These are phyloP conservation scores for Capitella teleta DNA, from an alignment of 1,140 invertebrate species.

Conservation along the genomic window DNA sequence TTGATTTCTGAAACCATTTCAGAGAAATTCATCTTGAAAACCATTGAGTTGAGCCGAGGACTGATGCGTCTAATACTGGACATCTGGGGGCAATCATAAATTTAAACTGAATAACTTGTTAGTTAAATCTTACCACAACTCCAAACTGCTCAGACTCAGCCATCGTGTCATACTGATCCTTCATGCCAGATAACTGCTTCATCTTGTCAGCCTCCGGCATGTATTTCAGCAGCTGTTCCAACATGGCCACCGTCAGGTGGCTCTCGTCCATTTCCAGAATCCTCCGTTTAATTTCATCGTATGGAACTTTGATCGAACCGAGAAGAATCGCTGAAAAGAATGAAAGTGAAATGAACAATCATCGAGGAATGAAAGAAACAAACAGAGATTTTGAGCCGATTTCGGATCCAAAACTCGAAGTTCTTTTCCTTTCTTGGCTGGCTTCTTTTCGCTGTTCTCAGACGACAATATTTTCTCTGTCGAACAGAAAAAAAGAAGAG, in stretches of 20 bases:
- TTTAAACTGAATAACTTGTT: background rate
- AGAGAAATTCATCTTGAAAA: constrained; percentile 73
- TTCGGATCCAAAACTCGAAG: constrained; percentile 83
- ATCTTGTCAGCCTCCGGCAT: constrained; percentile 78
- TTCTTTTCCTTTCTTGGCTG: constrained; percentile 74
- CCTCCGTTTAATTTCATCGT: constrained; percentile 71
- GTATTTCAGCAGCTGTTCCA: constrained; percentile 71
- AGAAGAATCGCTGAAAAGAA: constrained; percentile 61
- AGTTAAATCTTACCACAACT: constrained; percentile 59
- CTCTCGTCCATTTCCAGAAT: constrained; percentile 76
- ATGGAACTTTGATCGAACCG: constrained; percentile 75
- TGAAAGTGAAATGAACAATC: background rate
- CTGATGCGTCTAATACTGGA: constrained; percentile 72
- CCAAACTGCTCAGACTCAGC: constrained; percentile 91
- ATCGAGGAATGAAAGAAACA: background rate
- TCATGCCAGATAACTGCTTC: constrained; percentile 65
- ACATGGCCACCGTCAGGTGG: constrained; percentile 64
- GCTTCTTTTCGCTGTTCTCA: constrained; percentile 50
- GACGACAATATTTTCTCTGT: constrained; percentile 49
- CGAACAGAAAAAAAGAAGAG: background rate
- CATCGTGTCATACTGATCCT: constrained; percentile 66
- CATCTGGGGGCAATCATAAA: constrained; percentile 43
- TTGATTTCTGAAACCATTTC: constrained; percentile 82
- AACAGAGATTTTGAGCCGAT: constrained; percentile 81
- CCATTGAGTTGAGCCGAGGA: constrained; percentile 76